Conservation (phyloP, 1,140 invertebrate genomes). For the Zeugodacus cucurbitae region DNA sequence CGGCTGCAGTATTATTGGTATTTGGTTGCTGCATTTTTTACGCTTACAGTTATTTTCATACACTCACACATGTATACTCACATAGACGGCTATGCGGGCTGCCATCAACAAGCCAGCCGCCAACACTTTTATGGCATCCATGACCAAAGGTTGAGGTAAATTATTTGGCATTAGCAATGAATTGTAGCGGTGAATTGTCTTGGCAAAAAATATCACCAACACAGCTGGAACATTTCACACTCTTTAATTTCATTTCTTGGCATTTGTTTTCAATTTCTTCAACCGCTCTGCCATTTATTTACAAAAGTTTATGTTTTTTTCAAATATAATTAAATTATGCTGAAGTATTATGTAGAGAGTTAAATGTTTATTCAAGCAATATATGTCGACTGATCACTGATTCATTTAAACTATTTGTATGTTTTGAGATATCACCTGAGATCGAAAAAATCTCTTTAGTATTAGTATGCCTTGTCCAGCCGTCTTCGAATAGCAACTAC, state of each 20-base stretch:
- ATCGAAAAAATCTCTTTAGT: too few species aligned
- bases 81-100: neutral
- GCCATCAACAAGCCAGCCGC: neutral
- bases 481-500: too few species aligned
- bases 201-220: neutral
- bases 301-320: too few species aligned
- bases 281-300: neutral
- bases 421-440: too few species aligned
- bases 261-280: neutral
- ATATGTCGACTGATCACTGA: too few species aligned
- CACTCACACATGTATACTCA: neutral
- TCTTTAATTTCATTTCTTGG: neutral
- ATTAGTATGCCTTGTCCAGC: too few species aligned
- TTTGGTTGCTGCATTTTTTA: slow-evolving; percentile 20
- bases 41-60: neutral
- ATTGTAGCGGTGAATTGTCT: neutral
- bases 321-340: too few species aligned
- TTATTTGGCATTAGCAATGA: slow-evolving; percentile 33
- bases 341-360: too few species aligned
- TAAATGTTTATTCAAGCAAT: too few species aligned
- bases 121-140: slow-evolving; percentile 38
- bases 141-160: slow-evolving; percentile 37
- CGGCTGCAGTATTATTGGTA: slow-evolving; percentile 2
- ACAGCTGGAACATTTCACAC: neutral
- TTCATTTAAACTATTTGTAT: too few species aligned